phyloP scores from a whole-genome alignment of 2,113 vertebrate species.

The Condylura cristata region DNA sequence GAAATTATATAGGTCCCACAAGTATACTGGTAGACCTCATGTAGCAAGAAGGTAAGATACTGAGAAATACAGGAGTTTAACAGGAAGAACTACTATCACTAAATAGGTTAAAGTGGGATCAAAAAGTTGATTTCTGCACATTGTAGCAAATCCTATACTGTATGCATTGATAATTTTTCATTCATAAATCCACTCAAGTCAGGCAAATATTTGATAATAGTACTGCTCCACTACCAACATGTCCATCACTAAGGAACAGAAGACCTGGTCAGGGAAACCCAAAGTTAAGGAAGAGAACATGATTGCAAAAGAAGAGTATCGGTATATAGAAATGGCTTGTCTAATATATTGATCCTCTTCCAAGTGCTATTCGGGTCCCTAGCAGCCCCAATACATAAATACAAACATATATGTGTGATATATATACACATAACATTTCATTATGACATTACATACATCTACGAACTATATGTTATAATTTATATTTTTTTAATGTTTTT shows the following conservation, averaged over 20 bases:
- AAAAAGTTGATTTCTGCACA: constrained; percentile 12
- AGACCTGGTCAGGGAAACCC: neutral
- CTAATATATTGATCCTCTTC: neutral
- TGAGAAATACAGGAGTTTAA: neutral
- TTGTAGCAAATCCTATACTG: neutral
- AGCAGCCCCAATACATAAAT: neutral
- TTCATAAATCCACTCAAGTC: neutral
- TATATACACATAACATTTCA: too few species aligned
- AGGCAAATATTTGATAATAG: neutral
- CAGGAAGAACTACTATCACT: neutral
- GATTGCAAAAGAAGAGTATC: neutral
- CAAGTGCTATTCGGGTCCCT: constrained; percentile 3
- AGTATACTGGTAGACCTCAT: neutral
- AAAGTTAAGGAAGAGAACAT: neutral
- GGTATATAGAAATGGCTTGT: neutral
- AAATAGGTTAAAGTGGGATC: neutral
- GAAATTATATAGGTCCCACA: neutral
- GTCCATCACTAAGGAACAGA: neutral
- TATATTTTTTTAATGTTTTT: neutral
- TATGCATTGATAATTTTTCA: neutral
- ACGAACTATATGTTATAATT: too few species aligned
- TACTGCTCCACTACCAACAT: neutral
- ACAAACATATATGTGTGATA: too few species aligned
- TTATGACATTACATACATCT: too few species aligned
- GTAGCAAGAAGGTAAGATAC: neutral